A percentile compares a stretch with the other conserved stretches of the same genome.
Evolutionary conservation across 2,888 invertebrate species (phyloP).

Genomic region (Synergus japonicus): DNA sequence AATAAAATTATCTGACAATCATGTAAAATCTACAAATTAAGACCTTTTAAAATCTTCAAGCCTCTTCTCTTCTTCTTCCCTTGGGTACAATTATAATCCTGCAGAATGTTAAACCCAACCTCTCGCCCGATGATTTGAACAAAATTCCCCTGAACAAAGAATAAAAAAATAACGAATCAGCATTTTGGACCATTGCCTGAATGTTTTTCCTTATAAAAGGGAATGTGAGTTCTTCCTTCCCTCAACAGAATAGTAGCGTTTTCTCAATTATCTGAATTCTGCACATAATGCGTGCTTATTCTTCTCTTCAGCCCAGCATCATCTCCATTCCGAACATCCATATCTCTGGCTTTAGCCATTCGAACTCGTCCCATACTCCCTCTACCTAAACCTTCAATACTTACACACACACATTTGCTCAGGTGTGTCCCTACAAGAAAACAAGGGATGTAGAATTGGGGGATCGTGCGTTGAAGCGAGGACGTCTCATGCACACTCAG

Average conservation of each 20-base stretch:
- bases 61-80: not conserved
- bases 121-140: not conserved
- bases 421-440: not conserved
- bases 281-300: not conserved
- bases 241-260: not conserved
- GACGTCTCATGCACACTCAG: constrained; percentile 1
- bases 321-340: not conserved
- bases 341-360: not conserved
- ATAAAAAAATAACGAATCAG: not conserved
- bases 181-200: not conserved
- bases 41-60: no score
- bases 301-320: not conserved
- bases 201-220: not conserved
- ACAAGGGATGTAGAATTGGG: not conserved
- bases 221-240: not conserved
- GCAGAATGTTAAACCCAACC: not conserved
- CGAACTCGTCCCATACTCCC: not conserved
- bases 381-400: not conserved
- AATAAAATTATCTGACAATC: no score
- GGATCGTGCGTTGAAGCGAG: not conserved
- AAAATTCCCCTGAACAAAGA: not conserved
- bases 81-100: not conserved
- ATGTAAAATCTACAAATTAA: no score
- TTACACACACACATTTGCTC: not conserved
- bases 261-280: not conserved